Evolutionary conservation across 1,140 invertebrate genomes (phyloP).

Genomic region (Ectropis grisescens): DNA sequence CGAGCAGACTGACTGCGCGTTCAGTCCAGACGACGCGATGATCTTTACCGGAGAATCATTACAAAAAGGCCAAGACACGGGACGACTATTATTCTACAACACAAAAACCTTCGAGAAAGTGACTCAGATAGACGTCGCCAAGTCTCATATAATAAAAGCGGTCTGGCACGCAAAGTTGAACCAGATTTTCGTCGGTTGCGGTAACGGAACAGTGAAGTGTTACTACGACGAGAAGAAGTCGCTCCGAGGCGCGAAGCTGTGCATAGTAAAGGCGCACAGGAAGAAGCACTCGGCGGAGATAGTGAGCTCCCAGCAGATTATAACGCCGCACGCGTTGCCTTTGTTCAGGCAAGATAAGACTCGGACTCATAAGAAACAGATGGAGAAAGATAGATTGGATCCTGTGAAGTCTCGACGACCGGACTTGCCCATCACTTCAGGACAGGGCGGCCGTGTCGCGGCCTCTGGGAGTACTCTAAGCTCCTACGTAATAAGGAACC

Average conservation of each 20-base stretch:
- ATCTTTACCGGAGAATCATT: slow-evolving; percentile 91
- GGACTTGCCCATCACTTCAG: slow-evolving; percentile 96
- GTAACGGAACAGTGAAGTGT: slow-evolving; percentile 91
- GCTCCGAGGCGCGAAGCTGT: slow-evolving; percentile 91
- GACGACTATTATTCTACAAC: slow-evolving; percentile 88
- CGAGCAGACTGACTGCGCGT: slow-evolving; percentile 92
- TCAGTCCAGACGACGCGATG: slow-evolving; percentile 94
- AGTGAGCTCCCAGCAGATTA: slow-evolving; percentile 93
- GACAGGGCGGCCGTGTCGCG: slow-evolving; percentile 93
- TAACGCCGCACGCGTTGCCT: slow-evolving; percentile 96
- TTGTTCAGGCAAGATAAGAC: slow-evolving; percentile 94
- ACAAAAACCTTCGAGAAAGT: slow-evolving; percentile 83
- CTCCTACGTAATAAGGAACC: slow-evolving; percentile 96
- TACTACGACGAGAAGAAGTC: slow-evolving; percentile 92
- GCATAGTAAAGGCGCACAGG: slow-evolving; percentile 84
- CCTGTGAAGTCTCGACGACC: slow-evolving; percentile 93
- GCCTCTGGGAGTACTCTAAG: slow-evolving; percentile 96
- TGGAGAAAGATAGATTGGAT: slow-evolving; percentile 93
- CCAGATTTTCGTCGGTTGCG: slow-evolving; percentile 94
- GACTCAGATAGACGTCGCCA: slow-evolving; percentile 80
- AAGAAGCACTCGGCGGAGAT: slow-evolving; percentile 89
- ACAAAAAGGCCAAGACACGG: slow-evolving; percentile 76
- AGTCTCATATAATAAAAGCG: slow-evolving; percentile 89
- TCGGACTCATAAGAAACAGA: slow-evolving; percentile 89
- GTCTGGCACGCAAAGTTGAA: slow-evolving; percentile 98